Percentiles rank a stretch among this genome's conserved stretches.
Conservation (phyloP, 2,888 invertebrate genomes). For the Eucriotettix oculatus region DNA sequence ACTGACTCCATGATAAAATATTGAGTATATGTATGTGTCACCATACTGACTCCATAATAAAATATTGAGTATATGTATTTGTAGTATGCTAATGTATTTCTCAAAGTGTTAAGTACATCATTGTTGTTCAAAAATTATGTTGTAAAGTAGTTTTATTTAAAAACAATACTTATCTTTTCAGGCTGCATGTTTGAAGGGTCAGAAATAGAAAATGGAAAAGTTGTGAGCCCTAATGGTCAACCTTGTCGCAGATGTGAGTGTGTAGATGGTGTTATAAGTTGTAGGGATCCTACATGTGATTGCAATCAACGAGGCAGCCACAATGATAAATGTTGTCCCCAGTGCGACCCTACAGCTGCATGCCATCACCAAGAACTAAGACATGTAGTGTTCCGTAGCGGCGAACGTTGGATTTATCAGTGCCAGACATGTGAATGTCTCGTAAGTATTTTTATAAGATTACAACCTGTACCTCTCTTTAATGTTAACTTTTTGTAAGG, state of each 20-base stretch:
- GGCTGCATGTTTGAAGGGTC: conserved; percentile 54
- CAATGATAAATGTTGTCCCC: conserved; percentile 50
- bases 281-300: conserved; percentile 50
- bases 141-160: too few relatives aligned
- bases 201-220: conserved; percentile 41
- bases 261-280: conserved; percentile 43
- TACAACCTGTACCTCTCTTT: not conserved
- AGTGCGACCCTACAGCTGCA: conserved; percentile 55
- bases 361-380: conserved; percentile 67
- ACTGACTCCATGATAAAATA: too few relatives aligned
- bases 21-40: too few relatives aligned
- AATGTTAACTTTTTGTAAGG: not conserved
- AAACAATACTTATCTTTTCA: not conserved
- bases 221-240: conserved; percentile 27
- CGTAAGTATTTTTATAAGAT: conserved; percentile 30
- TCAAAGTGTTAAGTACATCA: too few relatives aligned
- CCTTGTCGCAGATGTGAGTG: conserved; percentile 35
- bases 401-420: conserved; percentile 79
- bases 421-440: conserved; percentile 86
- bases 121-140: too few relatives aligned
- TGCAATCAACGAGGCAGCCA: conserved; percentile 30
- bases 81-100: too few relatives aligned
- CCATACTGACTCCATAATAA: too few relatives aligned
- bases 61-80: too few relatives aligned
- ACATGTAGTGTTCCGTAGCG: conserved; percentile 58